Conservation (phyloP, 2,113 vertebrate genomes). For the Ammodytes dubius region DNA sequence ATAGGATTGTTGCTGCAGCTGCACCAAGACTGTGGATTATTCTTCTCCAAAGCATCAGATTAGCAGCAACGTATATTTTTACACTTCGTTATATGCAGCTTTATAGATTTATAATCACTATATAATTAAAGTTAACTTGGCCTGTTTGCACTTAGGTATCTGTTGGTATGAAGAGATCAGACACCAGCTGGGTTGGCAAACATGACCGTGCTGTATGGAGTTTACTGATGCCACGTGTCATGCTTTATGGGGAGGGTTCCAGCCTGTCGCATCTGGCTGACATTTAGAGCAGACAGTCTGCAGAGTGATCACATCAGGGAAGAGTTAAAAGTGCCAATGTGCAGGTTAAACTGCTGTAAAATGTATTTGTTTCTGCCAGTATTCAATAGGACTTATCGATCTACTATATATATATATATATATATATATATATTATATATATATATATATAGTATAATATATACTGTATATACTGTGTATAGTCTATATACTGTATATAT, state of each 20-base stretch:
- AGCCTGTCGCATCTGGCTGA: not conserved
- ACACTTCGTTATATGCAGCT: not conserved
- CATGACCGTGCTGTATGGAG: not conserved
- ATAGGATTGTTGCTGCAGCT: slow-evolving; percentile 15
- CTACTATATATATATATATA: no score
- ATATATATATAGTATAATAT: no score
- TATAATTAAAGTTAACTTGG: slow-evolving; percentile 2
- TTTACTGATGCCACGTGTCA: not conserved
- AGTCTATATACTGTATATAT: no score
- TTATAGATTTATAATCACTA: not conserved
- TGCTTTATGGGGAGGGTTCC: not conserved
- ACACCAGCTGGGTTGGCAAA: slow-evolving; percentile 39
- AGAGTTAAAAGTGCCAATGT: not conserved
- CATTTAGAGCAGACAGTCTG: not conserved
- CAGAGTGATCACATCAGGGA: not conserved
- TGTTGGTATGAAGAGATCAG: not conserved
- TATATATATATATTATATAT: no score
- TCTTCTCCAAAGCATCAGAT: slow-evolving; percentile 4
- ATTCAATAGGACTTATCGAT: not conserved
- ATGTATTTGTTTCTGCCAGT: not conserved
- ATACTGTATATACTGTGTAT: no score
- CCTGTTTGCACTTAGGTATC: not conserved
- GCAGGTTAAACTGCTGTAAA: not conserved
- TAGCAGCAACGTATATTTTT: not conserved
- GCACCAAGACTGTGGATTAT: not conserved